Evolutionary conservation across 1,140 invertebrate species (phyloP), one percentile per base, ranked within the genome.

Genomic region (Meloidogyne floridensis): DNA sequence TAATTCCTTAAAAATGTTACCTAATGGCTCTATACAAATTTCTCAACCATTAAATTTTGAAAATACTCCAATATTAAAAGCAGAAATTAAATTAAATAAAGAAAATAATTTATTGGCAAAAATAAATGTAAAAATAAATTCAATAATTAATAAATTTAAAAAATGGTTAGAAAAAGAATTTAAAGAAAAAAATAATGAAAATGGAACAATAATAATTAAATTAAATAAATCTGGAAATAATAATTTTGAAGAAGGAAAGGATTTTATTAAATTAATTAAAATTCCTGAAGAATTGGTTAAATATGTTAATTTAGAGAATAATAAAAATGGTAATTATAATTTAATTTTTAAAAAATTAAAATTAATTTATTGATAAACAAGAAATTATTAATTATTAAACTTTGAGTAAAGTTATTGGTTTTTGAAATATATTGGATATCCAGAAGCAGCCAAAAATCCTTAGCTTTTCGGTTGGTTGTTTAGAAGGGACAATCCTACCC

Each of bases 131-230:
- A 42, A 47, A 72, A 71, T 79, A 20, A 53, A 69, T 69, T 20
- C 77, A 20, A 79, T 79, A 72, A 71, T 79, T 42, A 51, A 71
- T 51, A 69, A 79, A 20, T 79, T 79, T 47, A 18, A 53, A n/a
- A 51, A 79, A n/a, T 71, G 77, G 77, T 5, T 79, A 53, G 20
- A 71, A 43, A 69, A 20, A 32, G 43, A 79, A 65, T 54, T 79
- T 72, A 69, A 69, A 43, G 72, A 43, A 53, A 15, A 11, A 47
- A 54, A 54, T 51, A 74, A 51, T 72, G 42, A 71, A 79, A 79
- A 51, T 69, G 75, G 15, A 42, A 77, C 42, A 71, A 32, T 18
- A 18, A 13, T 32, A 65, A 65, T 65, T 65, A 65, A 65, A n/a
- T 65, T 65, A 65, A 65, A 65, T 65, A 65, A 65, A 65, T 2